Base-by-base conservation (phyloP, 2,797 vertebrate species). In the Dendrocincla tyrannina region DNA sequence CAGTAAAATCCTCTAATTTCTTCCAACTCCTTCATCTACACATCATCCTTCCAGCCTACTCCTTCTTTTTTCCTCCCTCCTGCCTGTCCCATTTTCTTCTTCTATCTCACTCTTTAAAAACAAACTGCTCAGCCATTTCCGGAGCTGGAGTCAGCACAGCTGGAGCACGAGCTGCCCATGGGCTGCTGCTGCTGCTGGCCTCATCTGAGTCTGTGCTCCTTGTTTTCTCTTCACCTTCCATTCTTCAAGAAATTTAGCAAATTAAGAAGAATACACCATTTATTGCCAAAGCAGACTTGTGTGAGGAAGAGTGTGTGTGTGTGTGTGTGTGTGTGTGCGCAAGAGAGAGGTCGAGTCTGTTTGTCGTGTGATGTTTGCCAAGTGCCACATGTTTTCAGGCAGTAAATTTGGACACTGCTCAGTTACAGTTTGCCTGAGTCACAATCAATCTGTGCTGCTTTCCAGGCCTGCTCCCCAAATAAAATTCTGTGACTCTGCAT, bases 41-140 rank as follows among this genome's bases (percentile, higher is more conserved):
- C 55, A 72, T 76, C 35, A n/a, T 83, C 33, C 23, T 32, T 85
- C 37, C 25, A 62, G 28, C 7, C 47, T 62, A 0, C 44, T 69
- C 23, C 41, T 60, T 85, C 35, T 35, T 35, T 35, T 35, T 35
- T 35, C 35, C 3, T 18, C 44, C 47, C 3, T 27, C 67, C 16
- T 46, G 11, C 35, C 7, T 10, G 72, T 67, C 70, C 17, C 35
- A 64, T 75, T 68, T 84, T 81, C 11, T 11, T 46, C 50, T 60
- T 85, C 55, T 84, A 7, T 85, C 46, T 58, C 50, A 10, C 46
- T 70, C 58, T 87, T 80, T 49, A 59, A 93, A 95, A 87, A 85
- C 84, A 88, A 93, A 64, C 76, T 69, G 58, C 76, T 60, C 68
- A 72, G 16, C 7, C 0, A 1, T 91, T 89, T 88, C 76, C 3